Base-by-base conservation (phyloP, 2,797 vertebrate species). In the Margarornis squamiger region DNA sequence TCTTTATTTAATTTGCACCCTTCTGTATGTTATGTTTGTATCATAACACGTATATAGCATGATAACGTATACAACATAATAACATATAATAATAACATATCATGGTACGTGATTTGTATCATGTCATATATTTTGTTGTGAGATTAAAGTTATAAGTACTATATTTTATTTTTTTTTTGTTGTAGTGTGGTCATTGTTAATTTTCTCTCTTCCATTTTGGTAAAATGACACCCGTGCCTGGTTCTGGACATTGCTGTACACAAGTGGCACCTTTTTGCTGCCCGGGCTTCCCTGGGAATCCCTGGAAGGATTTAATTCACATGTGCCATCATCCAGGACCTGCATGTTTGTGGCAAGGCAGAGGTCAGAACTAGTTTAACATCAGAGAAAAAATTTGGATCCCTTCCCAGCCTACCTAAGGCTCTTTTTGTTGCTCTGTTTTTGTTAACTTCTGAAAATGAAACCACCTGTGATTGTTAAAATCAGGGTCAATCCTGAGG, bases 211-310 rank as follows among this genome's bases (percentile, higher is more conserved):
- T 77, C 13, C 10, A 1, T 34, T 85, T 26, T 29, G 24, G 51
- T 61, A 12, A 39, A 61, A 32, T 13, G 45, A 4, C 3, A 2
- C 32, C 21, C 7, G 0, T 38, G 24, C n/a, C 67, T 6, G 8
- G 9, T 39, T 38, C 13, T 27, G 57, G 36, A 29, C 9, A 4
- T 15, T 82, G 67, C 9, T 6, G 0, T 54, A 41, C 4, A 7
- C 0, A 0, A 29, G 7, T 12, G 38, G 7, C 12, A 6, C 1
- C 0, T 59, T 52, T 79, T 39, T 54, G 26, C 49, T 24, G 0
- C 79, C 20, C 32, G 63, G 5, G 7, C 36, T 84, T 91, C n/a
- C 32, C 36, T 72, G 43, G 27, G 48, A 82, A 12, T 51, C 66
- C 23, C 34, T 30, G 38, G 5, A 10, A 30, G 57, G 45, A 24